A percentile compares a stretch with the other conserved stretches of the same genome.
phyloP scores from a whole-genome alignment of 2,888 invertebrate species.

The Cosmopolites sordidus region DNA sequence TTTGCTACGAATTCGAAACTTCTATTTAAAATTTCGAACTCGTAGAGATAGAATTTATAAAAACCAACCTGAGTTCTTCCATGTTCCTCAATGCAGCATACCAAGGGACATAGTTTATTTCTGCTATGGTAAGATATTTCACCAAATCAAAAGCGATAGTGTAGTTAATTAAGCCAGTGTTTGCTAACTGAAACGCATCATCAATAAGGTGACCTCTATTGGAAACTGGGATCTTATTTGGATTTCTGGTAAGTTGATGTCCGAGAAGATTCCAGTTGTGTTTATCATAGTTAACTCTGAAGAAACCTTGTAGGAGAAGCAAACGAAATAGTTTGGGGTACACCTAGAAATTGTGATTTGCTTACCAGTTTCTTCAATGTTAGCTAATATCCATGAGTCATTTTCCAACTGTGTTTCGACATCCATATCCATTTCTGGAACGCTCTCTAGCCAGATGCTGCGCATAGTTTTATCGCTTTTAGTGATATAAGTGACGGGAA shows the following conservation, averaged over 20 bases:
- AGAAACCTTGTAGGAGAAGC: slow-evolving; percentile 60
- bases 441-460: slow-evolving; percentile 38
- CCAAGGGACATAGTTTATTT: slow-evolving; percentile 66
- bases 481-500: slow-evolving; percentile 55
- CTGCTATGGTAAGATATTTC: slow-evolving; percentile 59
- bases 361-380: slow-evolving; percentile 57
- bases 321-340: background rate
- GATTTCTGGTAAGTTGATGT: slow-evolving; percentile 45
- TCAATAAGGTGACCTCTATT: slow-evolving; percentile 69
- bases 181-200: slow-evolving; percentile 65
- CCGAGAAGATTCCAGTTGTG: slow-evolving; percentile 56
- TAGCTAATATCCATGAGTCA: slow-evolving; percentile 57
- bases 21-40: too few species aligned
- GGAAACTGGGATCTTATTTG: slow-evolving; percentile 53
- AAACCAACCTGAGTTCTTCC: slow-evolving; percentile 46
- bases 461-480: slow-evolving; percentile 30
- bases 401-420: slow-evolving; percentile 33
- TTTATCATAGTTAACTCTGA: slow-evolving; percentile 60
- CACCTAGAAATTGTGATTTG: background rate
- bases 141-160: slow-evolving; percentile 59
- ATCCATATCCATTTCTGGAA: slow-evolving; percentile 35
- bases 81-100: slow-evolving; percentile 56
- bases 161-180: slow-evolving; percentile 56
- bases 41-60: too few species aligned
- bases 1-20: too few species aligned